Percentiles rank a stretch among this genome's conserved stretches.
Evolutionary conservation across 2,888 invertebrate genomes (phyloP).

Genomic region (Andrena bicolor): DNA sequence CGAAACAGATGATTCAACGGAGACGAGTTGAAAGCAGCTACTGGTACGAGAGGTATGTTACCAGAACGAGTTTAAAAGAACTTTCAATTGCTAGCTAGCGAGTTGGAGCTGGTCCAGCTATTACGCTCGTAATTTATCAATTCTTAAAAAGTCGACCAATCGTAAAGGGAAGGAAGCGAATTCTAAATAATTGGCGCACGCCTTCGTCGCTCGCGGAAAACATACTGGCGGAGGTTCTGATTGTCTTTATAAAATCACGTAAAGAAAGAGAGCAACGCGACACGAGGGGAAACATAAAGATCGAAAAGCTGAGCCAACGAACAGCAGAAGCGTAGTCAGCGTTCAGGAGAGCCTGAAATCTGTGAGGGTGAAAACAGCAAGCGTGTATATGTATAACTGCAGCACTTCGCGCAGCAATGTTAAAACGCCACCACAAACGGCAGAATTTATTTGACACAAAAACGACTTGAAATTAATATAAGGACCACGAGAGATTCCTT

Average conservation of each 20-base stretch:
- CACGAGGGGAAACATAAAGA: conserved; percentile 65
- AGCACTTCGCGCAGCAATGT: neutral
- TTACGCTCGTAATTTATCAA: conserved; percentile 32
- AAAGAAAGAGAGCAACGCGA: conserved; percentile 46
- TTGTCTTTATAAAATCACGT: conserved; percentile 43
- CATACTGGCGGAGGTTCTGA: conserved; percentile 12
- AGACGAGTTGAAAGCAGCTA: neutral
- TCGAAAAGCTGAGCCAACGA: conserved; percentile 35
- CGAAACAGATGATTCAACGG: neutral
- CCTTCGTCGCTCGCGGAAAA: neutral
- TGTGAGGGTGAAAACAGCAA: conserved; percentile 35
- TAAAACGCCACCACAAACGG: conserved; percentile 3
- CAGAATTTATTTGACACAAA: conserved; percentile 3
- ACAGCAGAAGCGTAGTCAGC: conserved; percentile 65
- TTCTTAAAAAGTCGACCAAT: conserved; percentile 18
- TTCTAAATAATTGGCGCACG: conserved; percentile 28
- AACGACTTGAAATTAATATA: neutral
- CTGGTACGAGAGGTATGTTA: neutral
- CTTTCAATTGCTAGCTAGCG: conserved; percentile 15
- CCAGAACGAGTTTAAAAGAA: conserved; percentile 26
- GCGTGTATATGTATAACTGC: conserved; percentile 24
- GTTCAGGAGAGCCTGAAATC: conserved; percentile 59
- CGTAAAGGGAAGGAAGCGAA: neutral
- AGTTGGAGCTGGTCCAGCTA: conserved; percentile 21
- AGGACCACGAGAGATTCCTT: neutral